A percentile compares a stretch with the other conserved stretches of the same genome.
These are phyloP conservation scores for Gymnocephalus cernua DNA, from an alignment of 2,113 vertebrate genomes.

Conservation along the genomic window DNA sequence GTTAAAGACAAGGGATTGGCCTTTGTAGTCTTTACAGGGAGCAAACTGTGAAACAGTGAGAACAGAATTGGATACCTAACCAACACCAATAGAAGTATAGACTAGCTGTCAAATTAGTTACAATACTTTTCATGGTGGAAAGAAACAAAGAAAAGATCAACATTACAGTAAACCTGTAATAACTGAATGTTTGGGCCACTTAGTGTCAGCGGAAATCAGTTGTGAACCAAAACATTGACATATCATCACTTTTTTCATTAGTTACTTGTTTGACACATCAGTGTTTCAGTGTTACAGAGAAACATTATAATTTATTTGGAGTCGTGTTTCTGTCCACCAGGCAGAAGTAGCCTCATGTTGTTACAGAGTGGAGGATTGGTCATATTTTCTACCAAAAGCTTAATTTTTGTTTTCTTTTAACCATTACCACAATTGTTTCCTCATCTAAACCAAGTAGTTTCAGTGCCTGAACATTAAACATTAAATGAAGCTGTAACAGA, in stretches of 20 bases:
- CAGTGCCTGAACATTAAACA: no score
- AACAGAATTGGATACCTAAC: not conserved
- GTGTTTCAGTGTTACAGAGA: not conserved
- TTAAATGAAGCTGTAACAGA: no score
- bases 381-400: no score
- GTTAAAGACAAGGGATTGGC: not conserved
- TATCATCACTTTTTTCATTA: no score
- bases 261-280: not conserved
- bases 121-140: not conserved
- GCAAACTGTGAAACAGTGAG: not conserved
- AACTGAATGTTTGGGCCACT: not conserved
- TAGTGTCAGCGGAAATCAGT: no score
- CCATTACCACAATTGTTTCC: no score
- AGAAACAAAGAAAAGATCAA: not conserved
- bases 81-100: not conserved
- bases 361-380: no score
- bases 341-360: no score
- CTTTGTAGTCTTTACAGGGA: not conserved
- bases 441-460: no score
- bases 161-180: not conserved
- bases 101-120: not conserved
- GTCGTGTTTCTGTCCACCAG: no score
- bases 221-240: not conserved
- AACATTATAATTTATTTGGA: no score
- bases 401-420: no score